phyloP scores from a whole-genome alignment of 2,113 vertebrate species.

The Callospermophilus lateralis region DNA sequence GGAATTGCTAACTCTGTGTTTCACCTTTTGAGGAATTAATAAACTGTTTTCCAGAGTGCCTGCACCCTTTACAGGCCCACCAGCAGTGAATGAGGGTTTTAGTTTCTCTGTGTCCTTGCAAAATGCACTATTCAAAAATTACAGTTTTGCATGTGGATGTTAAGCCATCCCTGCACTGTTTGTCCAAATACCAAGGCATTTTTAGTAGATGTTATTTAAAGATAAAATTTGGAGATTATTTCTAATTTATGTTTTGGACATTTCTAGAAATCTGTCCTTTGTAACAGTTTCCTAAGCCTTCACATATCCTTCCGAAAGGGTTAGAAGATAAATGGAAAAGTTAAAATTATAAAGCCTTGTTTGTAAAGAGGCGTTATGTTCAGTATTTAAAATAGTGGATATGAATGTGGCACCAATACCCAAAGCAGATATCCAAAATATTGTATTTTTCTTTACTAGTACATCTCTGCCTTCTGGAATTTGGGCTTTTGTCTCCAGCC shows the following conservation, averaged over 20 bases:
- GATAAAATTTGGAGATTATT: slow-evolving; percentile 47
- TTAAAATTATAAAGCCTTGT: slow-evolving; percentile 24
- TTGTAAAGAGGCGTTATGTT: neutral
- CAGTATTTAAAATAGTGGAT: neutral
- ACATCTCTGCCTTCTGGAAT: neutral
- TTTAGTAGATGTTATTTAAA: slow-evolving; percentile 46
- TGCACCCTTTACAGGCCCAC: too few species aligned
- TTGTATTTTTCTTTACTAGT: neutral
- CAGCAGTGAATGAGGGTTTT: neutral
- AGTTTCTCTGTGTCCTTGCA: neutral
- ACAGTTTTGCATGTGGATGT: neutral
- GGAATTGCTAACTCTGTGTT: neutral
- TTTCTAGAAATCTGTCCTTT: slow-evolving; percentile 44
- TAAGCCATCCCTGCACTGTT: neutral
- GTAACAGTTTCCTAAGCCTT: neutral
- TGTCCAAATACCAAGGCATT: slow-evolving; percentile 15
- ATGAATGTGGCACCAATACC: neutral
- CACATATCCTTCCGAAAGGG: neutral
- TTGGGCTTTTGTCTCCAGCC: neutral
- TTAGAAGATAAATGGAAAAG: slow-evolving; percentile 1
- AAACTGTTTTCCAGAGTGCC: neutral
- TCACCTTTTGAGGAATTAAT: neutral
- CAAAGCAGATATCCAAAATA: neutral
- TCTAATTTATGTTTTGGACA: slow-evolving; percentile 13
- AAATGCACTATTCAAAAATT: neutral